Evolutionary conservation across 2,797 vertebrate species (phyloP).

Genomic region (Balearica regulorum): DNA sequence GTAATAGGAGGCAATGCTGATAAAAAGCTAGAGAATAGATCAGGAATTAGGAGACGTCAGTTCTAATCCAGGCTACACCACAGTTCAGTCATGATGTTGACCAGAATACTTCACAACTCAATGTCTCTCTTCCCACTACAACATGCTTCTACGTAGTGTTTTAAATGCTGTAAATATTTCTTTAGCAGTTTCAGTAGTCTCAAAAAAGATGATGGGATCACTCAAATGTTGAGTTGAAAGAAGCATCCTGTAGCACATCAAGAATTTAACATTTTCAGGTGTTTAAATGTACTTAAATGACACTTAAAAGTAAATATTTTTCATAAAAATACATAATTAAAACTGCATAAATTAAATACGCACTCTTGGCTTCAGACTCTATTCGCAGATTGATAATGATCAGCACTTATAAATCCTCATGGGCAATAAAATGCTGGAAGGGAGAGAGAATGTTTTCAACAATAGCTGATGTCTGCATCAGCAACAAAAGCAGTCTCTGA

Average conservation of each 20-base stretch:
- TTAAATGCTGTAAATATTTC: neutral
- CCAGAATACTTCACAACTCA: neutral
- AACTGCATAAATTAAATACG: neutral
- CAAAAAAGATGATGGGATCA: neutral
- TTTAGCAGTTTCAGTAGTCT: neutral
- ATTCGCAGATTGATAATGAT: conserved; percentile 16
- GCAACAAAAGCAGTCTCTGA: conserved; percentile 53
- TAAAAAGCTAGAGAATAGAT: neutral
- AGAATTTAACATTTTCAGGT: neutral
- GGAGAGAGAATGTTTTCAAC: conserved; percentile 27
- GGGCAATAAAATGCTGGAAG: neutral
- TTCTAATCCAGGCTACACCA: neutral
- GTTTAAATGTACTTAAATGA: neutral
- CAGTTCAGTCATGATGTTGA: neutral
- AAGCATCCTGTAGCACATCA: neutral
- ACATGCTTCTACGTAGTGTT: neutral
- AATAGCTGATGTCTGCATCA: conserved; percentile 40
- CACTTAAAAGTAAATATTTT: neutral
- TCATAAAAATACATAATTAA: neutral
- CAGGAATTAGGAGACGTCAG: neutral
- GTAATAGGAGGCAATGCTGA: neutral
- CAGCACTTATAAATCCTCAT: conserved; percentile 15
- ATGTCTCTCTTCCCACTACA: neutral
- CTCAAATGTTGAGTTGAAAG: neutral
- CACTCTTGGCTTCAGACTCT: neutral